phyloP scores from a whole-genome alignment of 2,888 invertebrate genomes.

The Aleiodes alternator region DNA sequence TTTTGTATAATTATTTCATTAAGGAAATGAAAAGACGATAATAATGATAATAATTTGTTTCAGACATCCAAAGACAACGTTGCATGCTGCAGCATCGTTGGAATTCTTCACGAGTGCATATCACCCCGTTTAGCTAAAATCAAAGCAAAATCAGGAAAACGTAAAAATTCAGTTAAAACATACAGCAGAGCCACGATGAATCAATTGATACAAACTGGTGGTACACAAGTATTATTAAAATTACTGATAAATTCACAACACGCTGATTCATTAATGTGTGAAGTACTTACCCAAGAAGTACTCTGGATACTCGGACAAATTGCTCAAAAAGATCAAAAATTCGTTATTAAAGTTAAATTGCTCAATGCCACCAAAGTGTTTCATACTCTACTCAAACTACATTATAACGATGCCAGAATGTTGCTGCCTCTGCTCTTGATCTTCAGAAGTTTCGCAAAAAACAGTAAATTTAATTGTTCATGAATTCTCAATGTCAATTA shows the following conservation, averaged over 20 bases:
- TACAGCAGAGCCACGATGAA: constrained; percentile 77
- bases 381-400: constrained; percentile 79
- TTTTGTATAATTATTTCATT: too few relatives aligned
- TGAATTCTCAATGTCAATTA: not conserved
- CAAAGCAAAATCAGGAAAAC: constrained; percentile 63
- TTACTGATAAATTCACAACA: constrained; percentile 77
- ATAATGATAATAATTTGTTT: too few relatives aligned
- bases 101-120: constrained; percentile 79
- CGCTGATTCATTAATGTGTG: constrained; percentile 77
- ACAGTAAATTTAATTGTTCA: constrained; percentile 75
- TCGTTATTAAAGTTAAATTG: constrained; percentile 81
- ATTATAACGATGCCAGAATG: constrained; percentile 79
- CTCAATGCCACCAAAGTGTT: constrained; percentile 80
- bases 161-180: constrained; percentile 56
- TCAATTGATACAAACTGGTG: constrained; percentile 77
- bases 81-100: constrained; percentile 78
- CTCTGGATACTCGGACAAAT: constrained; percentile 80
- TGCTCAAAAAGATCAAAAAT: constrained; percentile 78
- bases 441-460: constrained; percentile 80
- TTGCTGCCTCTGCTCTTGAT: constrained; percentile 79
- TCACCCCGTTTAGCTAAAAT: constrained; percentile 76
- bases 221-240: constrained; percentile 79
- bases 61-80: constrained; percentile 78
- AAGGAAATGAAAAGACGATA: too few relatives aligned
- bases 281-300: constrained; percentile 79